Percentiles rank a stretch among this genome's conserved stretches.
phyloP scores from a whole-genome alignment of 2,888 invertebrate species.

The Leistus spinibarbis region DNA sequence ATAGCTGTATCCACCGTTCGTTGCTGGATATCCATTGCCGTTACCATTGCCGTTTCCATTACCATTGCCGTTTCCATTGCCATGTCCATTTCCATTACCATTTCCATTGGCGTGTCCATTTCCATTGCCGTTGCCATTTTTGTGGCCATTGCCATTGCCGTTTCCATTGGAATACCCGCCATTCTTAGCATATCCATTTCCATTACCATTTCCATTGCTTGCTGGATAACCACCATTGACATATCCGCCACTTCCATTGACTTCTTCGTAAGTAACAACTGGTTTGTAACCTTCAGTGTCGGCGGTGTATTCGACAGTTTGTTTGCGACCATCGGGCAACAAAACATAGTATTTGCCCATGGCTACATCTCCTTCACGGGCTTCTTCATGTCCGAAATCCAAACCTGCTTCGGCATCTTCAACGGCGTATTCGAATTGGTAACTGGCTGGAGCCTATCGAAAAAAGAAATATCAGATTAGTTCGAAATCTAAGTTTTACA shows the following conservation, averaged over 20 bases:
- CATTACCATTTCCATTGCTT: constrained; percentile 40
- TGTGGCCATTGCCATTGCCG: constrained; percentile 43
- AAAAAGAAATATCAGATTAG: neutral
- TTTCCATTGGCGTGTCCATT: constrained; percentile 44
- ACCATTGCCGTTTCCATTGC: constrained; percentile 44
- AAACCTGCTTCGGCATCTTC: constrained; percentile 68
- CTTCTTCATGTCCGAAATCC: constrained; percentile 71
- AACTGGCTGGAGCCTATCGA: constrained; percentile 59
- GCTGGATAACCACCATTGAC: neutral
- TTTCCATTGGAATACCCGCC: constrained; percentile 16
- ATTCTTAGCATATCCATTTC: constrained; percentile 17
- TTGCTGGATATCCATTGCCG: constrained; percentile 13
- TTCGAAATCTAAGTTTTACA: neutral
- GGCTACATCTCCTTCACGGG: constrained; percentile 67
- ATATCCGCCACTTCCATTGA: constrained; percentile 43
- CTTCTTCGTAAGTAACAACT: constrained; percentile 65
- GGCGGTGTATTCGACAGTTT: constrained; percentile 70
- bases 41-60: constrained; percentile 40
- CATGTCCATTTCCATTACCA: constrained; percentile 45
- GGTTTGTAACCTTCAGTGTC: constrained; percentile 70
- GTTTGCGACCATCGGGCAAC: constrained; percentile 70
- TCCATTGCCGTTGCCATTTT: constrained; percentile 41
- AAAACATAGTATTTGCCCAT: constrained; percentile 71
- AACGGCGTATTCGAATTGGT: constrained; percentile 71
- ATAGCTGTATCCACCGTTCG: constrained; percentile 23